Evolutionary conservation across 2,113 vertebrate species (phyloP).

Genomic region (Terrapene triunguis): DNA sequence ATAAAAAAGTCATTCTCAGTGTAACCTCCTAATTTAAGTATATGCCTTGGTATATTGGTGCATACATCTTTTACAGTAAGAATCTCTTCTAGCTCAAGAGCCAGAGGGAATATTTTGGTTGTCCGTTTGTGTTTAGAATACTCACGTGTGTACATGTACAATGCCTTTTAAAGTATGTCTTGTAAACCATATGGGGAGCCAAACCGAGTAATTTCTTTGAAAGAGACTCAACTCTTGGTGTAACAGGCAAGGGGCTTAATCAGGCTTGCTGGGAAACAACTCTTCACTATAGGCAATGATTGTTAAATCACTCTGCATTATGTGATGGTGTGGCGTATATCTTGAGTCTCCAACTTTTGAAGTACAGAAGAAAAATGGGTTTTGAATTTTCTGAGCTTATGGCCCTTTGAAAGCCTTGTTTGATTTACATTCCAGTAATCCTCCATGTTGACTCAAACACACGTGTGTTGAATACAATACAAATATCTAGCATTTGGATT

Average conservation of each 20-base stretch:
- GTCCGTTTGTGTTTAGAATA: not conserved
- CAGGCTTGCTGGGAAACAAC: not conserved
- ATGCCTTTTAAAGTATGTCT: not conserved
- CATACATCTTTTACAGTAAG: not conserved
- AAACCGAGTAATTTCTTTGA: not conserved
- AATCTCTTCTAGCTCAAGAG: not conserved
- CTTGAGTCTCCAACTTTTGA: not conserved
- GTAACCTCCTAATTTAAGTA: not conserved
- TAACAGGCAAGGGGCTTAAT: not conserved
- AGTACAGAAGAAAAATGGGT: not conserved
- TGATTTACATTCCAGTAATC: not conserved
- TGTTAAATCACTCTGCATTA: not conserved
- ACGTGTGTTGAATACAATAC: no score
- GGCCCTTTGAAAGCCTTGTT: not conserved
- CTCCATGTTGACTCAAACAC: not conserved
- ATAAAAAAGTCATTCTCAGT: not conserved
- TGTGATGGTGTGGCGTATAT: no score
- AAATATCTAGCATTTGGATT: not conserved
- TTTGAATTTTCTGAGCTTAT: not conserved
- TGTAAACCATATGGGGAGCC: not conserved
- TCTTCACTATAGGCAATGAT: not conserved
- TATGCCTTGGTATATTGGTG: not conserved
- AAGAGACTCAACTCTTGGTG: not conserved
- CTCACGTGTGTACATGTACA: fast-evolving
- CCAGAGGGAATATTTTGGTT: not conserved